Base-by-base conservation (phyloP, 2,888 invertebrate genomes). In the Spilosoma lubricipeda region DNA sequence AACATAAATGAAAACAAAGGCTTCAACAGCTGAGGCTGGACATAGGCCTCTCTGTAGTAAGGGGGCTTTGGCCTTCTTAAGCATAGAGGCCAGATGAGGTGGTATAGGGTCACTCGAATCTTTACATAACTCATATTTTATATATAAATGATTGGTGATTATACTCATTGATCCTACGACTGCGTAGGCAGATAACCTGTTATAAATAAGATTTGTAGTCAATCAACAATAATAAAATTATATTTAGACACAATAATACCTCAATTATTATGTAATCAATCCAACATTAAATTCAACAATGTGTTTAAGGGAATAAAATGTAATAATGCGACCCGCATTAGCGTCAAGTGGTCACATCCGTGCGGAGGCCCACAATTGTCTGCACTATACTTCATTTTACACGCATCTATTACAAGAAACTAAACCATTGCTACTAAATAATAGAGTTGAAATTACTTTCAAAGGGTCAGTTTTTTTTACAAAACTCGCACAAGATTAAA, bases 261-360 rank as follows among this genome's bases (percentile, higher is more conserved):
- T 45, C 30, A 15, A 73, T 65, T 64, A 65, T 69, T 30, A 33
- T 69, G 45, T 67, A 63, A 67, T 67, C 72, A 59, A 59, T 72
- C 68, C 68, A 48, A 72, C 67, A 72, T 77, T 70, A 76, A 77
- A 78, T 80, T 78, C 77, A 79, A 80, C 83, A 74, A 76, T 76
- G 76, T 82, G 73, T 78, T 82, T 78, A 79, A 84, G 82, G 79
- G 74, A 79, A 87, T 82, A 86, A 86, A 86, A 86, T 84, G 87
- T 87, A 87, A 88, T 88, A 87, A 85, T 85, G 79, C 78, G 77
- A 81, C 93, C 93, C 93, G 93, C 92, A 93, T 92, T 86, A 84
- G 81, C 85, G 85, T 85, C 89, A 93, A 93, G 86, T 93, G 92
- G 87, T 74, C 82, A 87, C 87, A 91, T 93, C 93, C 93, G 88